Evolutionary conservation across 2,888 invertebrate genomes (phyloP).

Genomic region (Neoaliturus tenellus): DNA sequence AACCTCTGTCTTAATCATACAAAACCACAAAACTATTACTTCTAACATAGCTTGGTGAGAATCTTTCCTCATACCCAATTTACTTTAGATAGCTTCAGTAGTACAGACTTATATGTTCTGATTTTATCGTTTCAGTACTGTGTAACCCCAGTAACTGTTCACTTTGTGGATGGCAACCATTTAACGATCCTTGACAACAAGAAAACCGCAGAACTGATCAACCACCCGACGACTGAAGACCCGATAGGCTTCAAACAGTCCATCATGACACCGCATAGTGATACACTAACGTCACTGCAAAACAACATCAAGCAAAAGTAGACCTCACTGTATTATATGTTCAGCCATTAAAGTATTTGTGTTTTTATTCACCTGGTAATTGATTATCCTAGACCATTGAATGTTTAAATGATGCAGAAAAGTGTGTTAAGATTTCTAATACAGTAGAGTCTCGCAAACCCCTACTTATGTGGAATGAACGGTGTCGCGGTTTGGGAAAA

Average conservation of each 20-base stretch:
- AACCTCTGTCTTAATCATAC: too few relatives aligned
- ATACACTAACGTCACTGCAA: constrained; percentile 20
- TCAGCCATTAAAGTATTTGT: constrained; percentile 43
- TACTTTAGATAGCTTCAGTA: too few relatives aligned
- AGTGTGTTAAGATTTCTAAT: too few relatives aligned
- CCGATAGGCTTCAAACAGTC: constrained; percentile 51
- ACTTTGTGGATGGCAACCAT: constrained; percentile 84
- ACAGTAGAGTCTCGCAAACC: too few relatives aligned
- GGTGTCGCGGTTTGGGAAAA: too few relatives aligned
- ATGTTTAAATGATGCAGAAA: too few relatives aligned
- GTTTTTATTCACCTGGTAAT: background rate
- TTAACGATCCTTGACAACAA: constrained; percentile 81
- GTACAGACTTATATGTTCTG: too few relatives aligned
- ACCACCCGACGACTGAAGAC: constrained; percentile 69
- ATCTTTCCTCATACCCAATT: too few relatives aligned
- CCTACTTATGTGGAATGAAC: too few relatives aligned
- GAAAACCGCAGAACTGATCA: constrained; percentile 79
- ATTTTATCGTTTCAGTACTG: constrained; percentile 73
- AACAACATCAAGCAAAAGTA: constrained; percentile 44
- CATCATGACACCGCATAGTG: constrained; percentile 39
- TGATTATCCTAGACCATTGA: background rate
- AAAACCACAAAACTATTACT: too few relatives aligned
- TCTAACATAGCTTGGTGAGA: too few relatives aligned
- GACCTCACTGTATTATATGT: constrained; percentile 23
- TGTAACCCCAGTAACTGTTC: constrained; percentile 76